phyloP scores from a whole-genome alignment of 2,113 vertebrate genomes.

The Nothobranchius furzeri region DNA sequence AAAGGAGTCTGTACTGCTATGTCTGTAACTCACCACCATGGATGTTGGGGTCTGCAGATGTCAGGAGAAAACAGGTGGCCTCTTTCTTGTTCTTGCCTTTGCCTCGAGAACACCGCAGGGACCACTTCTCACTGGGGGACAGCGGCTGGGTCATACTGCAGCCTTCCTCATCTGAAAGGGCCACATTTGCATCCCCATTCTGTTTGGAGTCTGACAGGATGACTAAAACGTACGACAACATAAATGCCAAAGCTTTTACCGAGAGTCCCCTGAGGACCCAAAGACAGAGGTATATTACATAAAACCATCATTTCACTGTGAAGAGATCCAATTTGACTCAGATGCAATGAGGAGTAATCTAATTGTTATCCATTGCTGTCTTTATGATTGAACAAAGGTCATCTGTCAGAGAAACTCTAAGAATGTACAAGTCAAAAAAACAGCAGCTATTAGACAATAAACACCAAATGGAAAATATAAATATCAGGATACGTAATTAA shows the following conservation, averaged over 20 bases:
- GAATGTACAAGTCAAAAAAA: constrained; percentile 3
- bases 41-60: constrained; percentile 81
- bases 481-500: background rate
- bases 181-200: constrained; percentile 90
- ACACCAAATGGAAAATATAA: background rate
- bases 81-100: constrained; percentile 89
- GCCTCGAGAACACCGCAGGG: constrained; percentile 82
- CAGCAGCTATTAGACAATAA: background rate
- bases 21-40: constrained; percentile 80
- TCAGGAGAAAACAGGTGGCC: constrained; percentile 91
- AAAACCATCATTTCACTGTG: constrained; percentile 39
- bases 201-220: constrained; percentile 89
- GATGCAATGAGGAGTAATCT: constrained; percentile 42
- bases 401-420: constrained; percentile 32
- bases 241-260: constrained; percentile 71
- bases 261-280: constrained; percentile 18
- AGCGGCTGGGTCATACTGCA: constrained; percentile 85
- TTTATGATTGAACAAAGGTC: constrained; percentile 22
- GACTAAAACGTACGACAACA: constrained; percentile 34
- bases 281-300: constrained; percentile 34
- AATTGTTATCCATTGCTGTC: constrained; percentile 27
- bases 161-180: constrained; percentile 88
- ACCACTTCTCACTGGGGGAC: constrained; percentile 85
- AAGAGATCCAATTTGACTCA: constrained; percentile 56
- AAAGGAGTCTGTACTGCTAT: background rate